These are phyloP conservation scores for Leptinotarsa lineolata DNA, from an alignment of 1,140 invertebrate species.

Conservation along the genomic window DNA sequence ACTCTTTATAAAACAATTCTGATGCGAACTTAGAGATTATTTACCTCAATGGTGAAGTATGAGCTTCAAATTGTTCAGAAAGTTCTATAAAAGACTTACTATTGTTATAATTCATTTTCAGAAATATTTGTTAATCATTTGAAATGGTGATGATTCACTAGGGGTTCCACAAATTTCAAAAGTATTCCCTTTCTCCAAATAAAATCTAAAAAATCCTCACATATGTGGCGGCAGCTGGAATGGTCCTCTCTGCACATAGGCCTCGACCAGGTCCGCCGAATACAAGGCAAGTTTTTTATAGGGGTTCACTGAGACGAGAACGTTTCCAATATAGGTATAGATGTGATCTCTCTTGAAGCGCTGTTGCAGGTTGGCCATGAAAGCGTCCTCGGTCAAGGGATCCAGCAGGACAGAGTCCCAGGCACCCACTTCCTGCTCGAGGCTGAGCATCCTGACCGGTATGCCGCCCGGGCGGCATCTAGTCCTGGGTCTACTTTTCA, in stretches of 20 bases:
- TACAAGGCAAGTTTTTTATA: slow-evolving; percentile 78
- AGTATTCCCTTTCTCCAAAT: too few relatives aligned
- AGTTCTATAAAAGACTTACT: too few relatives aligned
- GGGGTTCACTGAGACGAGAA: slow-evolving; percentile 78
- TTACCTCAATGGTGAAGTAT: too few relatives aligned
- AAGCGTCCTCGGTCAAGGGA: slow-evolving; percentile 75
- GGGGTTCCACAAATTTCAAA: too few relatives aligned
- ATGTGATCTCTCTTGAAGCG: slow-evolving; percentile 79
- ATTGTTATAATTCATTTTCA: too few relatives aligned
- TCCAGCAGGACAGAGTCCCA: slow-evolving; percentile 77
- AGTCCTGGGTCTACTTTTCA: slow-evolving; percentile 45
- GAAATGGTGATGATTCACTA: too few relatives aligned
- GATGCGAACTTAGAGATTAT: too few relatives aligned
- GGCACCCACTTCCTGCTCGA: slow-evolving; percentile 67
- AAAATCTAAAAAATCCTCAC: slow-evolving; percentile 60
- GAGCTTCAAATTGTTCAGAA: too few relatives aligned
- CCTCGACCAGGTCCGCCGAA: slow-evolving; percentile 74
- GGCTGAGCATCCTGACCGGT: slow-evolving; percentile 52
- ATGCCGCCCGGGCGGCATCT: slow-evolving; percentile 52
- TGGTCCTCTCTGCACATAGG: slow-evolving; percentile 77
- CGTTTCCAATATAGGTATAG: slow-evolving; percentile 80
- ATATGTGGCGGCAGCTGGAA: slow-evolving; percentile 89
- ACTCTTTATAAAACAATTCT: too few relatives aligned
- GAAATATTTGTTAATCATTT: too few relatives aligned
- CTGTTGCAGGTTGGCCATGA: slow-evolving; percentile 75